These are phyloP conservation scores for Periophthalmus magnuspinnatus DNA, from an alignment of 2,797 vertebrate genomes.

Conservation along the genomic window DNA sequence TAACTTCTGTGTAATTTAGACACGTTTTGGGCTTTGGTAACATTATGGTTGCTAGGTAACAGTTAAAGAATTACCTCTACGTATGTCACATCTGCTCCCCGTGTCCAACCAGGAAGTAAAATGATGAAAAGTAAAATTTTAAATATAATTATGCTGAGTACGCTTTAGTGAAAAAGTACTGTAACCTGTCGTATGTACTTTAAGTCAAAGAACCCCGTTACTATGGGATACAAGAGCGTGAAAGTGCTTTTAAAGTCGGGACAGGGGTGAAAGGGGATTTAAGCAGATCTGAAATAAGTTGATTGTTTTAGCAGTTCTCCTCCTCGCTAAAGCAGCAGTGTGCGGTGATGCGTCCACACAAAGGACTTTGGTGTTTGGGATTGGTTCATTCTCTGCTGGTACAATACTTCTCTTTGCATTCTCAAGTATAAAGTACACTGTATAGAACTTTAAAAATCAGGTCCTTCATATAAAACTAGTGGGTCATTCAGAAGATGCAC, in stretches of 20 bases:
- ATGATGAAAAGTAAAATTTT: no score
- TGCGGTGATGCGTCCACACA: constrained; percentile 14
- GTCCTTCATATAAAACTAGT: neutral
- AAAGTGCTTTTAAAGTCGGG: constrained; percentile 66
- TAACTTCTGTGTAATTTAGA: no score
- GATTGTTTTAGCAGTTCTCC: constrained; percentile 9
- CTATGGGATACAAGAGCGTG: constrained; percentile 59
- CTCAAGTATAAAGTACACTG: neutral
- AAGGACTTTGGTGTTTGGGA: constrained; percentile 19
- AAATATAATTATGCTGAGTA: no score
- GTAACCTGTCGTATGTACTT: neutral
- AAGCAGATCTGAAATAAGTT: constrained; percentile 3
- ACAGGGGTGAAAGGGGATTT: constrained; percentile 40
- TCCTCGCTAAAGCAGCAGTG: neutral
- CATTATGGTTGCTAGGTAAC: no score
- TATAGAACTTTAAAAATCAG: neutral
- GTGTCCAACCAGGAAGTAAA: no score
- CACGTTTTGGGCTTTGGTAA: no score
- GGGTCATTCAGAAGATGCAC: no score
- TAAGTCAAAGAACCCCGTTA: constrained; percentile 46
- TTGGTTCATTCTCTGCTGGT: neutral
- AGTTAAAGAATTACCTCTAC: no score
- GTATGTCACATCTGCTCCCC: no score
- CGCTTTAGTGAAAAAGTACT: no score
- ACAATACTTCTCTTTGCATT: neutral